Evolutionary conservation across 2,113 vertebrate species (phyloP).

Genomic region (Stomatorhinus ivindoensis): DNA sequence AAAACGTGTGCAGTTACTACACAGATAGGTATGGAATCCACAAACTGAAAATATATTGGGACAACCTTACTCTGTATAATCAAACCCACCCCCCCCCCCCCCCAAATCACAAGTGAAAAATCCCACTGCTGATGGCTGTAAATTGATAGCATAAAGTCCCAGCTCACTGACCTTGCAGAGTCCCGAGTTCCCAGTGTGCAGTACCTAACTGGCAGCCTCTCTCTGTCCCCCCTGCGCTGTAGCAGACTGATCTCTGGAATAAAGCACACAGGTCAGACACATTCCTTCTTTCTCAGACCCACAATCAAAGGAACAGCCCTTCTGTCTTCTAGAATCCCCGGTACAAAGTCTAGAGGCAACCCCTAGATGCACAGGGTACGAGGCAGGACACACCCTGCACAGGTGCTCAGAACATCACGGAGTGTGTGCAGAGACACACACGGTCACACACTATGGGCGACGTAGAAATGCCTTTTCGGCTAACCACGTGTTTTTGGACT

Average conservation of each 20-base stretch:
- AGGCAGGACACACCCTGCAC: neutral
- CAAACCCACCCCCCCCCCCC: neutral
- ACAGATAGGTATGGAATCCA: neutral
- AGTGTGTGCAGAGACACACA: neutral
- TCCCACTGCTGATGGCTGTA: neutral
- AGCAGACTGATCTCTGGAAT: conserved; percentile 52
- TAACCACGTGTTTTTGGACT: neutral
- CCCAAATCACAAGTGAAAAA: neutral
- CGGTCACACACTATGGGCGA: neutral
- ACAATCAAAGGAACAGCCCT: neutral
- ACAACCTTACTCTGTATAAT: neutral
- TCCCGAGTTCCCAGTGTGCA: conserved; percentile 81
- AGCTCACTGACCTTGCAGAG: conserved; percentile 65
- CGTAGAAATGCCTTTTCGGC: neutral
- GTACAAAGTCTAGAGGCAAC: neutral
- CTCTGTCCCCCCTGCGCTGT: conserved; percentile 58
- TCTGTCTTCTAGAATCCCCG: neutral
- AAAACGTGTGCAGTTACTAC: neutral
- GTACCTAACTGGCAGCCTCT: conserved; percentile 76
- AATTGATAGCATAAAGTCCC: neutral
- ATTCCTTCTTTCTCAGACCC: neutral
- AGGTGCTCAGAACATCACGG: neutral
- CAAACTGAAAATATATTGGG: neutral
- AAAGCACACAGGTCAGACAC: neutral
- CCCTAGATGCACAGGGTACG: neutral